phyloP scores from a whole-genome alignment of 2,888 invertebrate species.

The Pheosia gnoma region DNA sequence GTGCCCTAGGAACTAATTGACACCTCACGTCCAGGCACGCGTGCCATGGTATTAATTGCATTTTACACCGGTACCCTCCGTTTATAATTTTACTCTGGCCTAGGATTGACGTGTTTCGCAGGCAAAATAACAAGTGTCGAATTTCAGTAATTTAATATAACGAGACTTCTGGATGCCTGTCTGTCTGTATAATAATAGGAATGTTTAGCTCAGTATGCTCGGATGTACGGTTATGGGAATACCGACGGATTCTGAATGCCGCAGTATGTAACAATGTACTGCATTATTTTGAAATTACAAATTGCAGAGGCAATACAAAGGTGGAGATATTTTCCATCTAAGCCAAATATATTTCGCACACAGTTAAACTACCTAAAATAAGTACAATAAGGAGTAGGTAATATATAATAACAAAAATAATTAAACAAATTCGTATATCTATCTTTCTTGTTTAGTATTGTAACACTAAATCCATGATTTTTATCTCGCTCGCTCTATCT shows the following conservation, averaged over 20 bases:
- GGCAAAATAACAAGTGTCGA: slow-evolving; percentile 13
- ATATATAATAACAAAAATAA: too few relatives aligned
- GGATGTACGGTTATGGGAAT: background rate
- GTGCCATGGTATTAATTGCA: slow-evolving; percentile 13
- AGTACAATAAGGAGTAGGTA: too few relatives aligned
- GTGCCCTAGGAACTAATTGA: slow-evolving; percentile 5
- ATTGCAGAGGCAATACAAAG: background rate
- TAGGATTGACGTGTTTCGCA: background rate
- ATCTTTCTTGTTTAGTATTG: too few relatives aligned
- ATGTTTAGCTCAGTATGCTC: background rate
- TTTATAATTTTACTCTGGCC: background rate
- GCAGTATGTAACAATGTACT: background rate
- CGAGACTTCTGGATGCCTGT: slow-evolving; percentile 13
- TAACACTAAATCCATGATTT: too few relatives aligned
- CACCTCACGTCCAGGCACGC: background rate
- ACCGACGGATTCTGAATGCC: background rate
- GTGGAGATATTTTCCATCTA: too few relatives aligned
- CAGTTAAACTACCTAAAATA: too few relatives aligned
- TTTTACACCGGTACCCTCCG: slow-evolving; percentile 1
- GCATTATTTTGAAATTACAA: background rate
- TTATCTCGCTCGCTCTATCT: too few relatives aligned
- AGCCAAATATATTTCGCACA: too few relatives aligned
- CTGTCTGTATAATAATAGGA: slow-evolving; percentile 7
- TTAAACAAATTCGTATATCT: too few relatives aligned
- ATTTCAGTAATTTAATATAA: slow-evolving; percentile 28